Evolutionary conservation across 2,797 vertebrate species (phyloP).

Genomic region (Pogonophryne albipinna): DNA sequence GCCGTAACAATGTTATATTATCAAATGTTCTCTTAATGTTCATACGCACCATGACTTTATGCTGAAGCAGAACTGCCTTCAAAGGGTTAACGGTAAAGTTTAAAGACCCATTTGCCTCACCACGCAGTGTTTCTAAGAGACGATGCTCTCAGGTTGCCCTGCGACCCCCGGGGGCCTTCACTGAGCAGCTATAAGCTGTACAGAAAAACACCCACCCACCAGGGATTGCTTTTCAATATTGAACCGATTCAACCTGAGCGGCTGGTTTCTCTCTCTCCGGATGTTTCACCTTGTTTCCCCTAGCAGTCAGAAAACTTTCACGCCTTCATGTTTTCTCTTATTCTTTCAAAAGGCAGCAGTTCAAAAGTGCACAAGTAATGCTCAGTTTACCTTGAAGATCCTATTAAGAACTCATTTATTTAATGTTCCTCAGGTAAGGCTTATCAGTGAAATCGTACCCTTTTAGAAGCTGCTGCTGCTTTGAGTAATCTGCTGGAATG

Average conservation of each 20-base stretch:
- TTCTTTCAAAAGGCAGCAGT: not conserved
- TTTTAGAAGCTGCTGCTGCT: slow-evolving; percentile 6
- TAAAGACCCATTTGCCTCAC: slow-evolving; percentile 12
- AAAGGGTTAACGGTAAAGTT: slow-evolving; percentile 30
- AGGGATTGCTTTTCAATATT: slow-evolving; percentile 46
- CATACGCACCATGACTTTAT: not conserved
- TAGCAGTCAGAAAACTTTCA: not conserved
- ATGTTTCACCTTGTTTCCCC: slow-evolving; percentile 9
- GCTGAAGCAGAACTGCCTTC: slow-evolving; percentile 28
- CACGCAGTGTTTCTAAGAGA: slow-evolving; percentile 43
- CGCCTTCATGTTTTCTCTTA: not conserved
- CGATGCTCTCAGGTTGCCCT: slow-evolving; percentile 39
- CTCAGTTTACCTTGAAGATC: not conserved
- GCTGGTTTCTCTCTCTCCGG: slow-evolving; percentile 8
- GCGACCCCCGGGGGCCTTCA: slow-evolving; percentile 13
- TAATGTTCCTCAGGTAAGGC: slow-evolving; percentile 2
- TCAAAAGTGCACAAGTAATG: slow-evolving; percentile 7
- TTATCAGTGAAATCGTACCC: slow-evolving; percentile 4
- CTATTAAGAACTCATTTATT: not conserved
- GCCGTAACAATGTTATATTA: too few relatives aligned
- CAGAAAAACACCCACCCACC: slow-evolving; percentile 40
- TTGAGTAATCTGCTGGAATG: slow-evolving; percentile 36
- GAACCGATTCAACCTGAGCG: slow-evolving; percentile 16
- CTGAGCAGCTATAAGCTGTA: slow-evolving; percentile 34
- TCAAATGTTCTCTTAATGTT: too few relatives aligned